Conservation (phyloP, 2,113 vertebrate genomes). For the Macrotis lagotis region DNA sequence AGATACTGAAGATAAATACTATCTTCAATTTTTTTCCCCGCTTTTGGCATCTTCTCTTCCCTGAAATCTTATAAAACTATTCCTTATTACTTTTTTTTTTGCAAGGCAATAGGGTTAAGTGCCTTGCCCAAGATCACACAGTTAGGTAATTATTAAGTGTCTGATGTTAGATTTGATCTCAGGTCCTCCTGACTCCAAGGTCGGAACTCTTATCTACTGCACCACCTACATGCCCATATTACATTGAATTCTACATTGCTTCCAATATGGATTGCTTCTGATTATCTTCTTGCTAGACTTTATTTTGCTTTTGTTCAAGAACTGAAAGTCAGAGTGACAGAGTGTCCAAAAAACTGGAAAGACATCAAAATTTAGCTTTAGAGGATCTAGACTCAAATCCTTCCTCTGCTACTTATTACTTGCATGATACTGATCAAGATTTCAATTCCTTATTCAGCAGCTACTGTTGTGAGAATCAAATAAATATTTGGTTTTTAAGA, state of each 20-base stretch:
- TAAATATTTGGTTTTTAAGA: no score
- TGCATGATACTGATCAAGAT: neutral
- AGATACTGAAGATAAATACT: neutral
- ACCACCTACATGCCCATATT: no score
- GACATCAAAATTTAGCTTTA: neutral
- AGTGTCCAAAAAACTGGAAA: neutral
- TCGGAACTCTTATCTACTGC: no score
- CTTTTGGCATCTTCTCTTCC: neutral
- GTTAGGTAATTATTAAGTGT: no score
- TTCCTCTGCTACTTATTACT: neutral
- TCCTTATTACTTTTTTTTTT: neutral
- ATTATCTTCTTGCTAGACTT: neutral
- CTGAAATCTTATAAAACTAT: neutral
- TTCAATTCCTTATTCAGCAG: neutral
- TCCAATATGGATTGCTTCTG: neutral
- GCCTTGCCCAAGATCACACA: no score
- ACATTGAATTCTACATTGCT: no score
- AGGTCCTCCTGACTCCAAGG: no score
- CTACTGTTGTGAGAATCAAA: no score
- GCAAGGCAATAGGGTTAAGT: no score
- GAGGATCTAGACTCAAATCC: neutral
- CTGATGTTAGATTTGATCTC: no score
- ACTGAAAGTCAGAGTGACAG: neutral
- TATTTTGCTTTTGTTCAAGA: neutral
- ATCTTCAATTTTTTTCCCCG: neutral